Evolutionary conservation across 2,888 invertebrate species (phyloP).

Genomic region (Protula sp.): DNA sequence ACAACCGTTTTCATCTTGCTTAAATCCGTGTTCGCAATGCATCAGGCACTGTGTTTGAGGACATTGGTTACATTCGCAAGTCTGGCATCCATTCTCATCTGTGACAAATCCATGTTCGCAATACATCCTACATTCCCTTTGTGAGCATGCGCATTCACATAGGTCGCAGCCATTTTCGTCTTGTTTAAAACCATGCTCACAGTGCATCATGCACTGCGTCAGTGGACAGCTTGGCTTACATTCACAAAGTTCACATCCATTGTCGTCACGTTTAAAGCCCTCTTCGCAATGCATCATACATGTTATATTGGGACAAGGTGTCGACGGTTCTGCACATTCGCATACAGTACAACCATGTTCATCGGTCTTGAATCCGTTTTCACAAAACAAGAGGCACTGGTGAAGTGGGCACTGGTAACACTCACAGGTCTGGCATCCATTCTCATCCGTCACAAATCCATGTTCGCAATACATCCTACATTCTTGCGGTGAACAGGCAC

Average conservation of each 20-base stretch:
- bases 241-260: slow-evolving; percentile 6
- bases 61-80: background rate
- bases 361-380: slow-evolving; percentile 10
- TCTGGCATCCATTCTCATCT: slow-evolving; percentile 4
- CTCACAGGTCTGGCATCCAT: slow-evolving; percentile 8
- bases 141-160: slow-evolving; percentile 3
- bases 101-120: slow-evolving; percentile 7
- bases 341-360: slow-evolving; percentile 6
- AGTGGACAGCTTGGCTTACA: slow-evolving; percentile 3
- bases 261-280: slow-evolving; percentile 5
- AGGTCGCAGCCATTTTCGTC: slow-evolving; percentile 5
- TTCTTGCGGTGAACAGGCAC: background rate
- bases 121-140: background rate
- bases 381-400: slow-evolving; percentile 11
- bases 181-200: slow-evolving; percentile 2
- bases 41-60: background rate
- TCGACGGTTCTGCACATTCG: slow-evolving; percentile 4
- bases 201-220: background rate
- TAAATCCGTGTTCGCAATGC: background rate
- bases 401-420: slow-evolving; percentile 1
- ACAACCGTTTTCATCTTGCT: background rate
- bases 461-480: slow-evolving; percentile 14
- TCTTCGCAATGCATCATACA: slow-evolving; percentile 6
- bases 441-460: slow-evolving; percentile 9
- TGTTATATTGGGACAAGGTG: slow-evolving; percentile 2